Conservation (phyloP, 2,113 vertebrate genomes). For the Danionella cerebrum region DNA sequence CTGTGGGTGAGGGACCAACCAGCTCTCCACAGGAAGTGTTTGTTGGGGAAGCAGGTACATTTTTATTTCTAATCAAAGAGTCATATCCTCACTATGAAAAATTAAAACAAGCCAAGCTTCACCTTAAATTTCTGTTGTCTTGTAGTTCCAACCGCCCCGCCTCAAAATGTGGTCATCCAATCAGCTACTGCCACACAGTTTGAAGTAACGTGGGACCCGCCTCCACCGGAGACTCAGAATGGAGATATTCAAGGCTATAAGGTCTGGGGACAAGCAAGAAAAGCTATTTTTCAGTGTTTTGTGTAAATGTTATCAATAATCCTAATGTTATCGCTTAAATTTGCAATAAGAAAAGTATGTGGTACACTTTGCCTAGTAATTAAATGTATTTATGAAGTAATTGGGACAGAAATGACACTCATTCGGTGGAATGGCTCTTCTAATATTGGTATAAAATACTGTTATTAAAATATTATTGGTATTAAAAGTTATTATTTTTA, state of each 20-base stretch:
- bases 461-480: not conserved
- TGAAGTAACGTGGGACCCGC: constrained; percentile 88
- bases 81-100: not conserved
- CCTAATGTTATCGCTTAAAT: no score
- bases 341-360: no score
- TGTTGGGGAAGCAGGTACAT: constrained; percentile 87
- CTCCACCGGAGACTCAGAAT: constrained; percentile 79
- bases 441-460: no score
- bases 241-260: constrained; percentile 98
- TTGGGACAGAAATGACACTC: no score
- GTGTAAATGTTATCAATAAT: no score
- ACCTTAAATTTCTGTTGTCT: not conserved
- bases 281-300: no score
- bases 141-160: constrained; percentile 82
- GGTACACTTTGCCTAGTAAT: no score
- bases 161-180: constrained; percentile 80
- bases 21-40: constrained; percentile 92
- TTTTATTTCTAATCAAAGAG: not conserved
- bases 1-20: constrained; percentile 82
- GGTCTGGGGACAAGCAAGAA: no score
- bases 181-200: constrained; percentile 84
- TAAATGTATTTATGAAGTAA: no score
- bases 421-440: no score
- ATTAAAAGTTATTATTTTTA: not conserved
- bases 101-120: not conserved